Evolutionary conservation across 2,113 vertebrate genomes (phyloP), one percentile per base, ranked within the genome.

Genomic region (Mungos mungo): DNA sequence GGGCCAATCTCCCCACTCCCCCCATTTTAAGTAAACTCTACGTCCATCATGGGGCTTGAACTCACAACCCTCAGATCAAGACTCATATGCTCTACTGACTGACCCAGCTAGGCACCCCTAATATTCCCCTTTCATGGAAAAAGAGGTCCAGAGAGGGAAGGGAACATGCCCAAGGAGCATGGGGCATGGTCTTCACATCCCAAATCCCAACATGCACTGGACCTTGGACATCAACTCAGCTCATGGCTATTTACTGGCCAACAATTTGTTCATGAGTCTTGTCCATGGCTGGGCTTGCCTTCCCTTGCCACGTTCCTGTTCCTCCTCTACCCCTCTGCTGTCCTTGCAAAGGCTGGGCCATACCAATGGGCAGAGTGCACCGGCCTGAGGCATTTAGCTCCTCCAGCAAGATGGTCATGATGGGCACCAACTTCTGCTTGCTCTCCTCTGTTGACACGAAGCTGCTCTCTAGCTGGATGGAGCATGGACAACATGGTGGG

Each of bases 401-500:
- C 92, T 99, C 99, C 97, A 99, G 98, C 97, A 99, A 98, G 89
- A 99, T 99, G 21, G 99, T 99, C 99, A 99, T 99, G 68, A 99
- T 99, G 35, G 99, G 99, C 94, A 99, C 98, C 97, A 99, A 98
- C 97, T 99, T 99, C 98, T 99, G 99, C 88, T 99, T 99, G 98
- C 99, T 99, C 96, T 99, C 99, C 92, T 99, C 99, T 0, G 99
- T 99, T 69, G 99, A 99, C 97, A 99, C 99, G 83, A 99, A 99
- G 57, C 99, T 99, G 33, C 99, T 99, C 98, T 99, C 99, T 96
- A 99, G 99, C 99, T 99, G 97, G 96, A 97, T 33, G 97, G 77
- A 89, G 96, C 35, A 97, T 33, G 41, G 50, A 95, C 27, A 96
- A 13, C 27, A 82, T 63, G 52, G 84, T 96, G 93, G 88, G 88